Evolutionary conservation across 1,140 invertebrate species (phyloP), one percentile per base, ranked within the genome.

Genomic region (Sitophilus oryzae): DNA sequence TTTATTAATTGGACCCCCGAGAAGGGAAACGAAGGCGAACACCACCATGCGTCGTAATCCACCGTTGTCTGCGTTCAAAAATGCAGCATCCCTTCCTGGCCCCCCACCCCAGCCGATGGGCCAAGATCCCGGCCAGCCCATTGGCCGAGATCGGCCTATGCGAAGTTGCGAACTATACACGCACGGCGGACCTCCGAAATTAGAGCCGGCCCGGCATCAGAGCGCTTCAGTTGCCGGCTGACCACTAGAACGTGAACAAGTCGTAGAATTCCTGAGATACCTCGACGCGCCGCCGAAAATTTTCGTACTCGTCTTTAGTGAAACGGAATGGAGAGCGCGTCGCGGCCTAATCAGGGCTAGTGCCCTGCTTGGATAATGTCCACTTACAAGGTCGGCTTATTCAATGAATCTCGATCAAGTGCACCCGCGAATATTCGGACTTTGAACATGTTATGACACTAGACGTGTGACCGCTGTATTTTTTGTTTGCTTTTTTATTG

Each of bases 111-210:
- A 20, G 22, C 50, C 55, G 50, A 21, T 52, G 54, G 52, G 38
- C 54, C 53, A 54, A 54, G 53, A 53, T 47, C 34, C 40, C 19
- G 40, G 47, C 49, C 36, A 50, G 44, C 52, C 58, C 49, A 60
- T 60, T 60, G 58, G 58, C 45, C 58, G 54, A 54, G 52, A 41
- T 44, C 55, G 23, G 55, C 59, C 59, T 61, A 61, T 61, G 59
- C 59, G 51, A 61, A 61, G 45, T 61, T 53, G 59, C 59, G 48
- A 61, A 61, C 55, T 56, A 51, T 48, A 54, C 59, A 56, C 55
- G 44, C 50, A 53, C 40, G 30, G 51, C 51, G 55, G 47, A 56
- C 53, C 59, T 42, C 53, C 59, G 50, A 60, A 60, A 47, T 55
- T 50, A 40, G 22, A 21, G 34, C 15, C 18, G 36, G 42, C 30